These are phyloP conservation scores for Amblyraja radiata DNA, from an alignment of 2,797 vertebrate species.

Conservation along the genomic window DNA sequence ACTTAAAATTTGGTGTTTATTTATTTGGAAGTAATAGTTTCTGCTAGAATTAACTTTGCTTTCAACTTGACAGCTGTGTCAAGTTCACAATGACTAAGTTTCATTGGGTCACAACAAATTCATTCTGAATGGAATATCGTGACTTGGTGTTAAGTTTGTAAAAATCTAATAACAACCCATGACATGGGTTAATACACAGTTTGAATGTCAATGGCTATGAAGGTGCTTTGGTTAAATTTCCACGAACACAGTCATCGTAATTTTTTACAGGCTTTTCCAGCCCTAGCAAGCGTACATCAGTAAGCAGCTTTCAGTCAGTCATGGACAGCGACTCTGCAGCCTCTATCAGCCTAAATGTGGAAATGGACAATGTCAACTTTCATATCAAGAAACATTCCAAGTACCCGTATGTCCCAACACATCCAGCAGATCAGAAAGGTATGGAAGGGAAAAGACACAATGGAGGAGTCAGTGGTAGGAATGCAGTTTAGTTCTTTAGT, in stretches of 20 bases:
- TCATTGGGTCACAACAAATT: background rate
- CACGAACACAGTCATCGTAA: conserved; percentile 30
- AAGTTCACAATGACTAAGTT: background rate
- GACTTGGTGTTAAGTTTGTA: background rate
- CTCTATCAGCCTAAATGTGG: conserved; percentile 96
- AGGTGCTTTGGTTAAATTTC: conserved; percentile 34
- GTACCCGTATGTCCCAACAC: conserved; percentile 86
- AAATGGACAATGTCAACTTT: conserved; percentile 98
- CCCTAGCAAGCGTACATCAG: conserved; percentile 95
- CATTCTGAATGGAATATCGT: background rate
- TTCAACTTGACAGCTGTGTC: background rate
- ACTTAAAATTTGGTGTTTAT: background rate
- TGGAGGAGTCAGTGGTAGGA: conserved; percentile 21
- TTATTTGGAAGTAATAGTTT: background rate
- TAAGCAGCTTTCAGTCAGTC: conserved; percentile 96
- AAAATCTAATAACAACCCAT: background rate
- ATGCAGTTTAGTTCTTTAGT: conserved; percentile 7
- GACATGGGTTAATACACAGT: background rate
- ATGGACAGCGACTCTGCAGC: conserved; percentile 96
- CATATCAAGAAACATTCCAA: conserved; percentile 99
- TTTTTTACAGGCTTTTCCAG: conserved; percentile 77
- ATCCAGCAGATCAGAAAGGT: conserved; percentile 90
- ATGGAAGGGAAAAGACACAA: conserved; percentile 44
- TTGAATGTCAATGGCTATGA: conserved; percentile 22
- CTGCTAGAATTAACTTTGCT: background rate